Evolutionary conservation across 2,888 invertebrate genomes (phyloP), one percentile per base, ranked within the genome.

Genomic region (Drosophila tripunctata): DNA sequence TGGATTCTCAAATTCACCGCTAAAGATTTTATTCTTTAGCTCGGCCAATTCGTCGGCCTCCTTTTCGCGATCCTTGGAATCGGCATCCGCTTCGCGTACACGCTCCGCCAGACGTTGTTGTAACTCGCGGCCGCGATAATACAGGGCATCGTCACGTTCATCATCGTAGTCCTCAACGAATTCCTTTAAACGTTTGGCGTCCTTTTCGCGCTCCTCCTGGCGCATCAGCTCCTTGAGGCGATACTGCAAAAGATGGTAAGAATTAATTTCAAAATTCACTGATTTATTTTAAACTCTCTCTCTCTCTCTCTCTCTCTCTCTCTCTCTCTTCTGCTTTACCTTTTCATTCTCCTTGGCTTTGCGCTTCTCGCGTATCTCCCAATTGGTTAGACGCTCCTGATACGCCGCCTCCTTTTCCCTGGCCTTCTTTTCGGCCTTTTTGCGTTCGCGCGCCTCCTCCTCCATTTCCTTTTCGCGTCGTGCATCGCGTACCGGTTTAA

Each of bases 141-240:
- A 99, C 92, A 99, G 99, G 45, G 96, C 94, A 91, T 99, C 99
- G 91, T 99, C 98, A 51, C 98, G 93, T 91, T 99, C 98, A 91
- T 99, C 99, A 89, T 99, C 99, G 90, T 99, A 99, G 91, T 99
- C 99, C 92, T 99, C 99, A 2, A 99, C 93, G 92, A 99, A 99
- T 92, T 99, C 98, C 91, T 98, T 98, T 54, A 99, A 93, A 38
- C 97, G 93, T 92, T 97, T 96, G 0, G 98, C 98, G 92, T 99
- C 99, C 62, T 95, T 94, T 90, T 96, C 95, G 62, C 97, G 93
- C 90, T 98, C 98, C 87, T 96, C 96, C 87, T 96, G 95, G 86
- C 96, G 95, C 75, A 95, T 93, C 43, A 96, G 92, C 90, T 97
- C 97, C 80, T 96, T 95, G 88, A 97, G 96, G 62, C 95, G 94